Percentiles rank a stretch among this genome's conserved stretches.
Conservation (phyloP, 2,113 vertebrate genomes). For the Stegostoma tigrinum region DNA sequence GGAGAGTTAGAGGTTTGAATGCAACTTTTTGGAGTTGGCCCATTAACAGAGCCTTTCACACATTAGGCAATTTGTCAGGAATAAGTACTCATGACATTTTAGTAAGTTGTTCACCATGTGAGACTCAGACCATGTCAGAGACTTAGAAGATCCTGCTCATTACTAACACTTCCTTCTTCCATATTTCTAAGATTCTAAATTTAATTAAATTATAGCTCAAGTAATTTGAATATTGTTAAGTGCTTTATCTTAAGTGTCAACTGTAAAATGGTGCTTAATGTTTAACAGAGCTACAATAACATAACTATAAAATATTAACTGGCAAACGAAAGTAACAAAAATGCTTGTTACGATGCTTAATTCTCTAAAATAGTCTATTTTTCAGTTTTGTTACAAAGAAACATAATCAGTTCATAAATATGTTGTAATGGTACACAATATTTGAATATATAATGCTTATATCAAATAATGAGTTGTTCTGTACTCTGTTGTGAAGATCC, state of each 20-base stretch:
- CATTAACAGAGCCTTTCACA: neutral
- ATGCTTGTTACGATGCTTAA: neutral
- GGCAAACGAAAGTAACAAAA: neutral
- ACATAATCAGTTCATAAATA: neutral
- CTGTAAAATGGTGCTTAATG: neutral
- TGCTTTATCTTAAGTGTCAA: neutral
- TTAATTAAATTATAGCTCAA: neutral
- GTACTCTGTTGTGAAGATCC: neutral
- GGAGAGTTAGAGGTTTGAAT: neutral
- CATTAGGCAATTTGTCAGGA: neutral
- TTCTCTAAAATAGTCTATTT: neutral
- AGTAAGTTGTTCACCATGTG: neutral
- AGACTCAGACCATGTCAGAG: neutral
- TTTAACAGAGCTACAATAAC: neutral
- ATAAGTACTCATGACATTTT: neutral
- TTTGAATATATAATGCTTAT: neutral
- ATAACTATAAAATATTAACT: slow-evolving; percentile 11
- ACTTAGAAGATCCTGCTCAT: neutral
- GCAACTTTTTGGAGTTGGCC: neutral
- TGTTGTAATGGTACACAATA: too few species aligned
- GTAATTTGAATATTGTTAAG: neutral
- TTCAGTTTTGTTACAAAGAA: neutral
- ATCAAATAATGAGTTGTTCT: neutral
- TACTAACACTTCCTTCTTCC: neutral
- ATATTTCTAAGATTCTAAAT: neutral